Evolutionary conservation across 2,888 invertebrate species (phyloP), one percentile per base, ranked within the genome.

Genomic region (Ligdia adustata): DNA sequence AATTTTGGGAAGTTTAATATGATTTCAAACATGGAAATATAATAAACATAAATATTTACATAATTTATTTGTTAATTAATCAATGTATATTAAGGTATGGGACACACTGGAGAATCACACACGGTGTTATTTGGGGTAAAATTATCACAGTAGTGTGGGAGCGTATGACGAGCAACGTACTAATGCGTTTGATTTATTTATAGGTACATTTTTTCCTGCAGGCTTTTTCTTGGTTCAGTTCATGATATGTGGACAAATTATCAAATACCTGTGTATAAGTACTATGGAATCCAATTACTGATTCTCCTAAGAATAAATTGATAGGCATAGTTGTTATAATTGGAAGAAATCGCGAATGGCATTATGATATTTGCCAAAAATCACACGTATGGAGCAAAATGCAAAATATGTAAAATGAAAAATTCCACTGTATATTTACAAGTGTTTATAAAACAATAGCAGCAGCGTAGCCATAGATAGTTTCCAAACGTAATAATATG

Each of bases 81-180:
- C 46, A 31, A 50, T 51, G 43, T 39, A 33, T 48, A 47, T 47
- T 43, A 52, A 54, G 52, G 44, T 56, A 63, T 55, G 63, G 64
- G 60, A 42, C 67, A 72, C 72, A 64, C 62, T 68, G 32, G 26
- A 40, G 74, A 76, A 75, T 33, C 75, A 69, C 70, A 64, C 64
- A 62, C 52, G 52, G 62, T 64, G 83, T 84, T 86, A 85, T 81
- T 83, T 69, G 56, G 67, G 71, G 73, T 65, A 62, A 63, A 60
- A 72, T 77, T 64, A 82, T 81, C 80, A 84, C 81, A 82, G 68
- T 79, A 82, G 68, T 79, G 74, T 79, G 84, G 86, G 83, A 80
- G 82, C 90, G 89, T 89, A 89, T 89, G 89, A 88, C 86, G 87
- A 87, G 87, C 80, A 78, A 78, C 75, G 70, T 79, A 70, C 69